Conservation (phyloP, 2,113 vertebrate genomes). For the Carassius gibelio region DNA sequence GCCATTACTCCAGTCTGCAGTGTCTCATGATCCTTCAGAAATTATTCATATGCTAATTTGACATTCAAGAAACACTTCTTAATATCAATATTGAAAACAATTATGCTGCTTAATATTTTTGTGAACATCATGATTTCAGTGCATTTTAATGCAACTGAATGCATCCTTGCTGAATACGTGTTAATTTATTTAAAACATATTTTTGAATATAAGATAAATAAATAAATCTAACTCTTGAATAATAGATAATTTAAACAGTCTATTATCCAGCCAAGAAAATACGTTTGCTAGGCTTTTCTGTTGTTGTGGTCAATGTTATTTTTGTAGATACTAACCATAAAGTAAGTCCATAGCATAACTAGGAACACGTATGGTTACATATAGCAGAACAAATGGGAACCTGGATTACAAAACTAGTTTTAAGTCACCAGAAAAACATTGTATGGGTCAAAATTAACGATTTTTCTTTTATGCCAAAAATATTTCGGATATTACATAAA, state of each 20-base stretch:
- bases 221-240: background rate
- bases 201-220: background rate
- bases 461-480: too few relatives aligned
- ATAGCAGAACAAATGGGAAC: too few relatives aligned
- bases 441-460: too few relatives aligned
- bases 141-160: background rate
- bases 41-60: background rate
- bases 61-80: background rate
- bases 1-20: background rate
- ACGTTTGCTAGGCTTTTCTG: background rate
- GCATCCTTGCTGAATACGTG: background rate
- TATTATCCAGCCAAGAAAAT: constrained; percentile 1
- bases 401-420: too few relatives aligned
- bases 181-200: background rate
- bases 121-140: background rate
- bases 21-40: background rate
- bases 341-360: background rate
- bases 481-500: too few relatives aligned
- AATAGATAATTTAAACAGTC: background rate
- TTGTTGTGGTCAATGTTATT: background rate
- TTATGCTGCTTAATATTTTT: background rate
- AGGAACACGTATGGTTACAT: background rate
- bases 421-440: too few relatives aligned
- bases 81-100: background rate
- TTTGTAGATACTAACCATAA: background rate